A percentile compares a stretch with the other conserved stretches of the same genome.
Evolutionary conservation across 2,888 invertebrate genomes (phyloP).

Genomic region (Thera britannica): DNA sequence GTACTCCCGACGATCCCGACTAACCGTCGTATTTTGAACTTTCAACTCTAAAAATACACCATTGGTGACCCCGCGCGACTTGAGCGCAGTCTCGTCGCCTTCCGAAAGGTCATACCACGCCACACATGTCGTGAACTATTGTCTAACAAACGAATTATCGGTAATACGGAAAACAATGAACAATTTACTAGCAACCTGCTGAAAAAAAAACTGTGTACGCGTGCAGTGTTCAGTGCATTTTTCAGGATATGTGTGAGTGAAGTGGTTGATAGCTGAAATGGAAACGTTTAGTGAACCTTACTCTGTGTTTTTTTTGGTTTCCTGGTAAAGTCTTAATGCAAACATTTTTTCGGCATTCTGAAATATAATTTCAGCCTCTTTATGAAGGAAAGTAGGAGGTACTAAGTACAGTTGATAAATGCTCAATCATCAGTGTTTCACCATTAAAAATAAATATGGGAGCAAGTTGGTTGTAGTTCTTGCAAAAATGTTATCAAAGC

Average conservation of each 20-base stretch:
- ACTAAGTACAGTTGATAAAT: background rate
- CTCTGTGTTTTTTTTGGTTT: background rate
- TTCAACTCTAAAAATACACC: conserved; percentile 85
- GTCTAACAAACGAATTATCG: conserved; percentile 50
- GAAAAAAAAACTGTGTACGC: conserved; percentile 4
- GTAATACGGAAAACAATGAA: conserved; percentile 20
- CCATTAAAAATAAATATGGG: background rate
- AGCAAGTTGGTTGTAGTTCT: background rate
- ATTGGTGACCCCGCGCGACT: conserved; percentile 81
- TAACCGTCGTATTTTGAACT: conserved; percentile 83
- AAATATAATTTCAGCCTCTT: background rate
- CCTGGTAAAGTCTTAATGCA: background rate
- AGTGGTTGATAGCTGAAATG: conserved; percentile 14
- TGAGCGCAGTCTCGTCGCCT: conserved; percentile 77
- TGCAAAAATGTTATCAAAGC: background rate
- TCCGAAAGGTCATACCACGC: conserved; percentile 82
- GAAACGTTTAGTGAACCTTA: conserved; percentile 9
- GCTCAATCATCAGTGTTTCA: background rate
- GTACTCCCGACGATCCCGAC: conserved; percentile 49
- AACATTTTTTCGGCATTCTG: background rate
- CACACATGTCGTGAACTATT: conserved; percentile 57
- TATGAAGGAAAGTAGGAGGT: background rate
- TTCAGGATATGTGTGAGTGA: conserved; percentile 8
- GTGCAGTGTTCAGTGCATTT: conserved; percentile 9
- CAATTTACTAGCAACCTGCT: background rate